Evolutionary conservation across 64 coral and sea anemone genomes (phyloP).

Genomic region (Orbicella faveolata): DNA sequence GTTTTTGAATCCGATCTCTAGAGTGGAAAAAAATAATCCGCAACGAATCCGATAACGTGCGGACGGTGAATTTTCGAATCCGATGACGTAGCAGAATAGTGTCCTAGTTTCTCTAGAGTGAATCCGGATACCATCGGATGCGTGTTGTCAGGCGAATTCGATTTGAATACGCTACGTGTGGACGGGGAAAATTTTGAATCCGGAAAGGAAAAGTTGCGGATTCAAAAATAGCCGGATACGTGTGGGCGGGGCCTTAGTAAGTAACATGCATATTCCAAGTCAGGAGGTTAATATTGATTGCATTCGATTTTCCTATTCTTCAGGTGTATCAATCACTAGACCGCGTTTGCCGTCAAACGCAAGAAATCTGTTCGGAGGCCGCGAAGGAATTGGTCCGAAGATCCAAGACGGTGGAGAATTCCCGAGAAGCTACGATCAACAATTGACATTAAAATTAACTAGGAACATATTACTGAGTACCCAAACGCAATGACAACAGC

Average conservation of each 20-base stretch:
- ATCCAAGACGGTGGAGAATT: background rate
- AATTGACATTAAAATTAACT: background rate
- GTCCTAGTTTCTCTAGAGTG: too few relatives aligned
- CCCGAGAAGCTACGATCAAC: background rate
- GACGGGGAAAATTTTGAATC: too few relatives aligned
- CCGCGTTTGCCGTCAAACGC: conserved; percentile 10
- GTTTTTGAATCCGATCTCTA: too few relatives aligned
- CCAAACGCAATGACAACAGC: background rate
- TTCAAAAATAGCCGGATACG: too few relatives aligned
- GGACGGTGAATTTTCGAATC: too few relatives aligned
- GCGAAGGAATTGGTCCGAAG: background rate
- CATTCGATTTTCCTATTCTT: background rate
- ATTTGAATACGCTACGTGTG: too few relatives aligned
- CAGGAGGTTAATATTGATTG: background rate
- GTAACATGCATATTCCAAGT: background rate
- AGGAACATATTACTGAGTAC: background rate
- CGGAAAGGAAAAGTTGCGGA: too few relatives aligned
- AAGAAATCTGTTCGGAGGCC: background rate
- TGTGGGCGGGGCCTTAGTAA: background rate
- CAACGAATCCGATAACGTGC: too few relatives aligned
- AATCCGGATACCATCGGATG: too few relatives aligned
- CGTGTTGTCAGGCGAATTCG: too few relatives aligned
- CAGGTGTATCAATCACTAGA: background rate
- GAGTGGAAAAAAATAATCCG: too few relatives aligned
- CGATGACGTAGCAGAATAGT: too few relatives aligned